Evolutionary conservation across 2,888 invertebrate species (phyloP).

Genomic region (Andrena flavipes): DNA sequence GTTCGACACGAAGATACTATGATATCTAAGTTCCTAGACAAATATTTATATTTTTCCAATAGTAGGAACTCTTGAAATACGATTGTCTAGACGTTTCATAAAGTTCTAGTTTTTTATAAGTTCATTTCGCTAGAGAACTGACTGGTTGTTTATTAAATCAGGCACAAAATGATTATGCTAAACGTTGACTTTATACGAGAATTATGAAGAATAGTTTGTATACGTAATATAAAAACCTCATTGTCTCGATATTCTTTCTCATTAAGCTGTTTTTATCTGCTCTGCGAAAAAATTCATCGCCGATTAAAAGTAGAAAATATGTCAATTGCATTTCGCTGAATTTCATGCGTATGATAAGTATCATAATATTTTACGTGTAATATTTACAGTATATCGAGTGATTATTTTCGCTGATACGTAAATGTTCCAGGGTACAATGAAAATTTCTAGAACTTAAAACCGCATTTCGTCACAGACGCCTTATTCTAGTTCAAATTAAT

Average conservation of each 20-base stretch:
- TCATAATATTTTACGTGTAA: neutral
- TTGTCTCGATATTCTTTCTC: neutral
- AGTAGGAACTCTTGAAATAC: neutral
- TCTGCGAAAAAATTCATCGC: neutral
- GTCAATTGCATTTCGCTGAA: neutral
- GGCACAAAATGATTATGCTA: neutral
- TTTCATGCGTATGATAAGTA: neutral
- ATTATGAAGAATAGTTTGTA: neutral
- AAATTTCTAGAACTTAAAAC: neutral
- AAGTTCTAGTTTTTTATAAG: neutral
- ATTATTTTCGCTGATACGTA: neutral
- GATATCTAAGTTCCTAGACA: slow-evolving; percentile 5
- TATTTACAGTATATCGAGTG: neutral
- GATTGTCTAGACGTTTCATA: too few species aligned
- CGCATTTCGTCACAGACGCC: slow-evolving; percentile 10
- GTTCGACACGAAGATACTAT: neutral
- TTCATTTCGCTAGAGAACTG: neutral
- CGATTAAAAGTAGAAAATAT: neutral
- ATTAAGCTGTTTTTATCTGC: neutral
- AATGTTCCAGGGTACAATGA: neutral
- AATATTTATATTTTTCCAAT: slow-evolving; percentile 2
- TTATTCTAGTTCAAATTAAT: slow-evolving; percentile 4
- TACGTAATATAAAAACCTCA: neutral
- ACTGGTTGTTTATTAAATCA: neutral
- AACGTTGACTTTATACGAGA: neutral